Percentiles rank a stretch among this genome's conserved stretches.
Conservation (phyloP, 1,140 invertebrate genomes). For the Drosophila sp. region DNA sequence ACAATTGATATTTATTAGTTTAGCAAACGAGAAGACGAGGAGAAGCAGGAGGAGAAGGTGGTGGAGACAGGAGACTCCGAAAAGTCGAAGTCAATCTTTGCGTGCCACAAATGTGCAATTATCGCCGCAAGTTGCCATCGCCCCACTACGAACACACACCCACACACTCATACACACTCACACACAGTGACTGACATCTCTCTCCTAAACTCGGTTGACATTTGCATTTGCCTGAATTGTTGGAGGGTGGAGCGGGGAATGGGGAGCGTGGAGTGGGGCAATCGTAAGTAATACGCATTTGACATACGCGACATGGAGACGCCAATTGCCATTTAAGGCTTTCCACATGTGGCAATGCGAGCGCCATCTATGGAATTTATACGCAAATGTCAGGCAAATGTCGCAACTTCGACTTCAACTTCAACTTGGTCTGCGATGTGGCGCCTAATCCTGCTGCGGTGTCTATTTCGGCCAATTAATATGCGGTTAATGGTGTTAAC, state of each 20-base stretch:
- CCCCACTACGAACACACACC: neutral
- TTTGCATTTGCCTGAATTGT: conserved; percentile 30
- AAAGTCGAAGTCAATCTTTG: conserved; percentile 28
- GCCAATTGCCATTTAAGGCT: conserved; percentile 57
- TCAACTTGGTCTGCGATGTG: neutral
- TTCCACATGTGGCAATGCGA: conserved; percentile 37
- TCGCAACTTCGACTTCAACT: conserved; percentile 36
- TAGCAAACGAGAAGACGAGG: conserved; percentile 18
- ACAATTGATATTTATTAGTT: conserved; percentile 68
- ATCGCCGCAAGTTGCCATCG: conserved; percentile 38
- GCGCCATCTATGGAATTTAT: conserved; percentile 49
- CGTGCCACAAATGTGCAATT: conserved; percentile 62
- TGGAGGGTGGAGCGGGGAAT: too few relatives aligned
- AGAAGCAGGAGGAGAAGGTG: neutral
- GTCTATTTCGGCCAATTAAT: conserved; percentile 82
- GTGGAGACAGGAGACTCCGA: neutral
- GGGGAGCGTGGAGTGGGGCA: neutral
- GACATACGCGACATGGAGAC: conserved; percentile 45
- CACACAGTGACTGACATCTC: neutral
- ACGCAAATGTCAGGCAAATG: conserved; percentile 65
- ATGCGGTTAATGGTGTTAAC: conserved; percentile 81
- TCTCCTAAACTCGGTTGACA: conserved; percentile 15
- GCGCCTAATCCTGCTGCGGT: conserved; percentile 65
- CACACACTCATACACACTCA: conserved; percentile 9
- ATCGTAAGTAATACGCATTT: conserved; percentile 19